These are phyloP conservation scores for Pteria penguin DNA, from an alignment of 2,888 invertebrate genomes.

Conservation along the genomic window DNA sequence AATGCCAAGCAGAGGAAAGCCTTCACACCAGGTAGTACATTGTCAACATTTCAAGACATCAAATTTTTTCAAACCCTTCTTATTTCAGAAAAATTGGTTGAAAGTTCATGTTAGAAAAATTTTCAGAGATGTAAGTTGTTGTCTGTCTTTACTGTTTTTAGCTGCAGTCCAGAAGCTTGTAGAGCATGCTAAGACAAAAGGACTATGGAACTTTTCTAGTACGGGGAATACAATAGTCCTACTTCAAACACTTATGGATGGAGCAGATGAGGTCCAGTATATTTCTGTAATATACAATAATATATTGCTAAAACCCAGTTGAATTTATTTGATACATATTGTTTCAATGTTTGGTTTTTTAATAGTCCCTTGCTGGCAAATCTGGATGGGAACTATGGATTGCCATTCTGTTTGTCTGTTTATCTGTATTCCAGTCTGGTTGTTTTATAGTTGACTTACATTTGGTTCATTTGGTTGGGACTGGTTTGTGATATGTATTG, in stretches of 20 bases:
- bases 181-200: constrained; percentile 52
- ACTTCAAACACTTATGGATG: constrained; percentile 70
- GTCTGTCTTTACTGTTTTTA: too few species aligned
- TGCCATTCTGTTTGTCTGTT: background rate
- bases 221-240: constrained; percentile 50
- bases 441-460: too few species aligned
- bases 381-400: background rate
- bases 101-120: too few species aligned
- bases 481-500: too few species aligned
- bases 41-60: too few species aligned
- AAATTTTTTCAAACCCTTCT: too few species aligned
- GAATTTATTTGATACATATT: too few species aligned
- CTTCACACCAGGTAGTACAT: constrained; percentile 56
- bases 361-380: background rate
- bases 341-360: background rate
- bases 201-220: constrained; percentile 68
- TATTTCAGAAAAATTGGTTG: too few species aligned
- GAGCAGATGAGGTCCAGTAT: constrained; percentile 71
- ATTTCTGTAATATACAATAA: background rate
- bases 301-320: too few species aligned
- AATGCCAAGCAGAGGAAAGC: constrained; percentile 58
- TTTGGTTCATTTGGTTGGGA: too few species aligned
- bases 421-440: too few species aligned
- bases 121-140: too few species aligned
- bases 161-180: constrained; percentile 62